phyloP scores from a whole-genome alignment of 2,888 invertebrate species.

The Clitarchus hookeri region DNA sequence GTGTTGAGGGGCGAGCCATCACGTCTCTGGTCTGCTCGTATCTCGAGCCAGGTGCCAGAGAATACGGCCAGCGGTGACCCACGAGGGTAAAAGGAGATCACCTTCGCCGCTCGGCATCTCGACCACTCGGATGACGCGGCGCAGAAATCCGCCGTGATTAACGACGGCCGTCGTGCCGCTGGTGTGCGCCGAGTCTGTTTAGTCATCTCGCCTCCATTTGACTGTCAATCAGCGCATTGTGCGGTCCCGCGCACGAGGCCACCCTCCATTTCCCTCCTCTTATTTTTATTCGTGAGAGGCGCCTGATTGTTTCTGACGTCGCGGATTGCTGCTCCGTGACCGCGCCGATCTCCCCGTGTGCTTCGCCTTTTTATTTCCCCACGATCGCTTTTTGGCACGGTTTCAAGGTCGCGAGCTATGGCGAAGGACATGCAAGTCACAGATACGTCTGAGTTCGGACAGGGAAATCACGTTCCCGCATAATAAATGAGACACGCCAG shows the following conservation, averaged over 20 bases:
- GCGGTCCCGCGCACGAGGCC: background rate
- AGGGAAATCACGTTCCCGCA: too few relatives aligned
- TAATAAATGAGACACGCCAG: too few relatives aligned
- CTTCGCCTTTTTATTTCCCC: background rate
- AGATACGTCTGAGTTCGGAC: background rate
- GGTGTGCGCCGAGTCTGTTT: background rate
- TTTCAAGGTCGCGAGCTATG: background rate
- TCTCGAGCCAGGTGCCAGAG: background rate
- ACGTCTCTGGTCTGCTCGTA: too few relatives aligned
- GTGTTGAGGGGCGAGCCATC: too few relatives aligned
- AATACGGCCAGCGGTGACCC: too few relatives aligned
- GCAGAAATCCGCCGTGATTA: background rate
- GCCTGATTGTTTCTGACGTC: background rate
- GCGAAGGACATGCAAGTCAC: background rate
- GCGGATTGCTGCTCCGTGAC: background rate
- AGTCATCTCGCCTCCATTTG: slow-evolving; percentile 14
- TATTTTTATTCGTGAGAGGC: background rate
- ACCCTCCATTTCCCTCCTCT: background rate
- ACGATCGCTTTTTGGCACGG: background rate
- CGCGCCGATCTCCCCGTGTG: background rate
- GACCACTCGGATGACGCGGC: background rate
- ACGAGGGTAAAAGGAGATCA: background rate
- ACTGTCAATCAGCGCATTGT: background rate
- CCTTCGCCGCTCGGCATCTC: background rate
- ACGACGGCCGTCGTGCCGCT: background rate